Evolutionary conservation across 1,140 invertebrate genomes (phyloP).

Genomic region (Thaumatotibia leucotreta): DNA sequence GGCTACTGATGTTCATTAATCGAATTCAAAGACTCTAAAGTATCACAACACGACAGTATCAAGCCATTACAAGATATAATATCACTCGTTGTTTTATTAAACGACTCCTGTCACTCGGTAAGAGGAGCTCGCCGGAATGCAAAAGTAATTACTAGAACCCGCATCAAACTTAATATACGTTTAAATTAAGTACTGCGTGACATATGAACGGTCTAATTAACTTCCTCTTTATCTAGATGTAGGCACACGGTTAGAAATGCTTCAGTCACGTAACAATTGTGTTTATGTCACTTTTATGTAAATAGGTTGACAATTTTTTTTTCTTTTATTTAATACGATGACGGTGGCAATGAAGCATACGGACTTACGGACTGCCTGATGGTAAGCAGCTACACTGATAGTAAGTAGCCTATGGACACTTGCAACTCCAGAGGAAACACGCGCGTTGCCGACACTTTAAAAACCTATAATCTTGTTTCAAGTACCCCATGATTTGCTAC

Average conservation of each 20-base stretch:
- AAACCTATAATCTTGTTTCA: no score
- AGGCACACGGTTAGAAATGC: not conserved
- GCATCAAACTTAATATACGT: constrained; percentile 44
- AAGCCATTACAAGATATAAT: not conserved
- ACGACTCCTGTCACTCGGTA: not conserved
- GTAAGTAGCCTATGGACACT: no score
- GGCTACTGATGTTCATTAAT: no score
- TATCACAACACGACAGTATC: not conserved
- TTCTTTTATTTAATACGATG: no score
- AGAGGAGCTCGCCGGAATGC: constrained; percentile 27
- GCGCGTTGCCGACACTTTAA: no score
- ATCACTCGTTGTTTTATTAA: constrained; percentile 3
- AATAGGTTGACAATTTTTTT: no score
- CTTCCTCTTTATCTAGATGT: constrained; percentile 1
- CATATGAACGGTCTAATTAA: constrained; percentile 20
- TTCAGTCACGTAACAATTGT: not conserved
- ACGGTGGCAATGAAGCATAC: no score
- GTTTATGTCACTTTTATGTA: not conserved
- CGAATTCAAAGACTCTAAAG: not conserved
- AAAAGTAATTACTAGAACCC: constrained; percentile 42
- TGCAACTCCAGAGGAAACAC: no score
- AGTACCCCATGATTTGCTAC: no score
- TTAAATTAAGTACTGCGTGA: constrained; percentile 50
- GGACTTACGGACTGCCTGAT: no score
- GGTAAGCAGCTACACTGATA: no score